Evolutionary conservation across 2,888 invertebrate genomes (phyloP).

Genomic region (Agrilus mali): DNA sequence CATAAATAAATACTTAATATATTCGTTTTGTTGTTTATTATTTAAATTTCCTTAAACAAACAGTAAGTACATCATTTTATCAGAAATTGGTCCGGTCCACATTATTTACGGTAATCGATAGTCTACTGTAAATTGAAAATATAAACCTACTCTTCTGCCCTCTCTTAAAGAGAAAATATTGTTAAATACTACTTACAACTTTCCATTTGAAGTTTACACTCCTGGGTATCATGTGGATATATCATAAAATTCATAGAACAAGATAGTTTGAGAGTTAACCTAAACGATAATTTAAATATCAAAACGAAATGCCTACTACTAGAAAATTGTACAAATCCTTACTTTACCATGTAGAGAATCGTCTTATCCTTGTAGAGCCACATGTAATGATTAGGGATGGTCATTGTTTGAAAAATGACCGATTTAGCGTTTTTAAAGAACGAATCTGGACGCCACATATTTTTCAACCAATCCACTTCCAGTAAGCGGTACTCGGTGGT

Average conservation of each 20-base stretch:
- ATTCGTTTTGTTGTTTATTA: no score
- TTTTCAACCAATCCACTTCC: constrained; percentile 82
- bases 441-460: constrained; percentile 89
- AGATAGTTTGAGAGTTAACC: constrained; percentile 70
- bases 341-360: constrained; percentile 79
- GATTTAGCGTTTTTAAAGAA: constrained; percentile 91
- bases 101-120: no score
- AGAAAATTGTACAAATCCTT: constrained; percentile 23
- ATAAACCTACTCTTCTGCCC: no score
- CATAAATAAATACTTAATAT: no score
- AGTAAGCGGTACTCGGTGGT: constrained; percentile 78
- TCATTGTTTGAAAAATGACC: constrained; percentile 89
- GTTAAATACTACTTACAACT: constrained; percentile 60
- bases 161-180: not conserved
- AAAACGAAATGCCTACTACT: not conserved
- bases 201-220: constrained; percentile 89
- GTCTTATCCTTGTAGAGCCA: constrained; percentile 82
- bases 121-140: no score
- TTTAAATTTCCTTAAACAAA: no score
- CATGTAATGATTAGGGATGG: constrained; percentile 86
- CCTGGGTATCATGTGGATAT: constrained; percentile 90
- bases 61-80: no score
- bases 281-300: constrained; percentile 24
- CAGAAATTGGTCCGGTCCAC: no score
- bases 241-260: constrained; percentile 93